Evolutionary conservation across 2,113 vertebrate genomes (phyloP).

Genomic region (Sapayoa aenigma): DNA sequence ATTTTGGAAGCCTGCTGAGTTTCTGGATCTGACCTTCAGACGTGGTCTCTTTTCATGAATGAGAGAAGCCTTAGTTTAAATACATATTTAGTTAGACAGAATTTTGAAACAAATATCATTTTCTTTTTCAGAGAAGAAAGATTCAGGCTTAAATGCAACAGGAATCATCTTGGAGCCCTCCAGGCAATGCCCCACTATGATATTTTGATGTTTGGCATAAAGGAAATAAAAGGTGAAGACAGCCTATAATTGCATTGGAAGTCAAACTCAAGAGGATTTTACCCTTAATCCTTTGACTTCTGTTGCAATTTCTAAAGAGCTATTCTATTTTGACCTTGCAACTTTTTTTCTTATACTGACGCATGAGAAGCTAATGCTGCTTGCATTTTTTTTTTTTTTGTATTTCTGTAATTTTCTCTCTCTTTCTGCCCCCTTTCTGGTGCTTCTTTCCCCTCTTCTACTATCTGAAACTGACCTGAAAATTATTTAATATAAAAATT

Average conservation of each 20-base stretch:
- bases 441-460: neutral
- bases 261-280: neutral
- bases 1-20: neutral
- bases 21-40: neutral
- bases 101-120: neutral
- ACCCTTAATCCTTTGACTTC: neutral
- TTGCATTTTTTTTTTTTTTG: neutral
- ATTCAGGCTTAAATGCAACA: neutral
- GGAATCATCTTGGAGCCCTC: neutral
- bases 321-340: neutral
- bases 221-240: neutral
- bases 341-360: neutral
- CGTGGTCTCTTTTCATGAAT: neutral
- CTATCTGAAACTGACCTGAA: neutral
- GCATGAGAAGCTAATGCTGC: neutral
- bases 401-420: neutral
- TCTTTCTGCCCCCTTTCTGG: accelerated
- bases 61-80: neutral
- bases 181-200: neutral
- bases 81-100: neutral
- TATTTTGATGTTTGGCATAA: neutral
- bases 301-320: neutral
- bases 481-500: neutral
- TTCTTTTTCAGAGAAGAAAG: neutral
- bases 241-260: neutral